Base-by-base conservation (phyloP, 2,797 vertebrate species). In the Zalophus californianus region DNA sequence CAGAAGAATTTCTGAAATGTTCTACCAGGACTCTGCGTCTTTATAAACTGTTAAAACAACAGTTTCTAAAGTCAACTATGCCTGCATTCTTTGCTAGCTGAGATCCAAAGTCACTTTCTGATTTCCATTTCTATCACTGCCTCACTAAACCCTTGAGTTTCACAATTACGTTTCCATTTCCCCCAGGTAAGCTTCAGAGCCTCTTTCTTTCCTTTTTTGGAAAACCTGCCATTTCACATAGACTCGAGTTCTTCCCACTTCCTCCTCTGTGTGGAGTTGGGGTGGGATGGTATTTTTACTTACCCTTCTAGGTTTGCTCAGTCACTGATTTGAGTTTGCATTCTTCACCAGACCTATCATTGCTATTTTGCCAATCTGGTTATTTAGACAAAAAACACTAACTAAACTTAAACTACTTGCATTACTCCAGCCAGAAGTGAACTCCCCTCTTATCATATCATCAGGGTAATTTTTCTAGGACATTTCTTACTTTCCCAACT, bases 151-250 rank as follows among this genome's bases (percentile, higher is more conserved):
- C 10, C 50, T 78, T 66, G 38, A 60, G 29, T 70, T 94, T 75
- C 66, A 90, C 56, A 92, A 80, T 72, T 41, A 75, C 32, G 82
- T 68, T 73, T 95, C 80, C n/a, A 66, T 90, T 80, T 80, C 73
- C 12, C 56, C 12, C 38, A 60, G 64, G 27, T 73, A 91, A 56
- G 50, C 90, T 92, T 75, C 58, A 82, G 66, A 86, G 58, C 27
- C 38, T 86, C 21, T 82, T 66, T 86, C 56, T 89, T 73, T 72
- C 62, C 62, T 48, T 50, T 90, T 78, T 66, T 92, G 32, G n/a
- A 60, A 82, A 90, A 92, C 6, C 9, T 80, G 21, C 25, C 35
- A 66, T 86, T 66, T 95, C 62, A 52, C 73, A 90, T 2, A 75
- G 48, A 89, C 25, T 85, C 56, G 35, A 72, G 27, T 50, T 92